These are phyloP conservation scores for Hirtodrosophila trivittata DNA, from an alignment of 2,888 invertebrate genomes.

Conservation along the genomic window DNA sequence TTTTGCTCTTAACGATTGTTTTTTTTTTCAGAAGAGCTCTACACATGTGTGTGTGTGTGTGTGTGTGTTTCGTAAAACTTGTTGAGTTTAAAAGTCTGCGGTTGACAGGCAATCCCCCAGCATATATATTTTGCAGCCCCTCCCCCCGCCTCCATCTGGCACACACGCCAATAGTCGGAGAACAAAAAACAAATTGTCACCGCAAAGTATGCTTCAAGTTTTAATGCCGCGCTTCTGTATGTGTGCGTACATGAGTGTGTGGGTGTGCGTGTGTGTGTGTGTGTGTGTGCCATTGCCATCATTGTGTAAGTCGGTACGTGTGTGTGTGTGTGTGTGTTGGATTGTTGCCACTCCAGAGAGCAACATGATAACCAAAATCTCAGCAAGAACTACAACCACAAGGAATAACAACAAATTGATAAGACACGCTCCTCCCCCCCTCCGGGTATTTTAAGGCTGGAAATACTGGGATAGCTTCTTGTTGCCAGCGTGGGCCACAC, in stretches of 20 bases:
- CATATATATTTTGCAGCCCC: background rate
- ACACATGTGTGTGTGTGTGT: slow-evolving; percentile 7
- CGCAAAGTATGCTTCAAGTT: slow-evolving; percentile 58
- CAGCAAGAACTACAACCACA: slow-evolving; percentile 15
- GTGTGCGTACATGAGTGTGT: background rate
- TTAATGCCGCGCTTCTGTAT: slow-evolving; percentile 34
- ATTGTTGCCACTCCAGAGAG: slow-evolving; percentile 29
- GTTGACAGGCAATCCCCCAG: slow-evolving; percentile 35
- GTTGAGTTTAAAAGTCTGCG: slow-evolving; percentile 53
- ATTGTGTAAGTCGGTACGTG: slow-evolving; percentile 7
- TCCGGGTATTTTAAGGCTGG: slow-evolving; percentile 5
- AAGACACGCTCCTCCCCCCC: slow-evolving; percentile 6
- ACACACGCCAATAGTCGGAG: background rate
- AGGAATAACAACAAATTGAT: slow-evolving; percentile 9
- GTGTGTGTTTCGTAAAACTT: slow-evolving; percentile 38
- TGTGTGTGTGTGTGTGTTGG: slow-evolving; percentile 8
- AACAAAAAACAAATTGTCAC: slow-evolving; percentile 33
- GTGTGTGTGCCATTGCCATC: slow-evolving; percentile 26
- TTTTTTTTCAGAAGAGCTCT: slow-evolving; percentile 33
- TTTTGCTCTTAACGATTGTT: slow-evolving; percentile 25
- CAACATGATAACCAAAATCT: slow-evolving; percentile 5
- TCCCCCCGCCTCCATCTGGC: background rate
- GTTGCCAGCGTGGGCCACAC: slow-evolving; percentile 29
- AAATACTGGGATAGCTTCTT: slow-evolving; percentile 31
- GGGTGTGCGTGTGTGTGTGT: slow-evolving; percentile 1